phyloP scores from a whole-genome alignment of 2,888 invertebrate genomes.

The Atherix ibis region DNA sequence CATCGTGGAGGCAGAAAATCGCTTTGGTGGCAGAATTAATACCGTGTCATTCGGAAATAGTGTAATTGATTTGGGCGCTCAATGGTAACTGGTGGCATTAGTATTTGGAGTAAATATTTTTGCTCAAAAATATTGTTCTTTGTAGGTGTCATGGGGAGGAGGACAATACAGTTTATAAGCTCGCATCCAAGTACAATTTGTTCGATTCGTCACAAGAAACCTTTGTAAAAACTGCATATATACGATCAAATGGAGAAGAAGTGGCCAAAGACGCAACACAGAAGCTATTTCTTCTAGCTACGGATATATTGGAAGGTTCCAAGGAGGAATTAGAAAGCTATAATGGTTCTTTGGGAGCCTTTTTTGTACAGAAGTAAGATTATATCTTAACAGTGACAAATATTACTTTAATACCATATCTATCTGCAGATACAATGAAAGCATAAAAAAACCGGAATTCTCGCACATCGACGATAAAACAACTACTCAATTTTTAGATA shows the following conservation, averaged over 20 bases:
- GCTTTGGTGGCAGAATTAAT: constrained; percentile 47
- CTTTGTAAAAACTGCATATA: constrained; percentile 22
- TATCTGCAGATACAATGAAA: constrained; percentile 13
- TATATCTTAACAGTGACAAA: no score
- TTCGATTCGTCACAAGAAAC: constrained; percentile 20
- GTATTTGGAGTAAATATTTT: no score
- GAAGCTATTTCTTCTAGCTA: constrained; percentile 25
- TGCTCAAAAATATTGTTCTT: constrained; percentile 11
- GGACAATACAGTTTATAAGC: constrained; percentile 41
- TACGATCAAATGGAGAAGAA: constrained; percentile 28
- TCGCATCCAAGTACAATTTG: constrained; percentile 28
- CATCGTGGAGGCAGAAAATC: constrained; percentile 44
- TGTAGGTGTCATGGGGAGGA: constrained; percentile 50
- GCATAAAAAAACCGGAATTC: constrained; percentile 18
- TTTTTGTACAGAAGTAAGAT: constrained; percentile 22
- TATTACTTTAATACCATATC: background rate
- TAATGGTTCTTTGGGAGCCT: constrained; percentile 24
- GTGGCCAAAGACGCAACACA: constrained; percentile 23
- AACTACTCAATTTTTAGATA: constrained; percentile 39
- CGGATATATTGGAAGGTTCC: constrained; percentile 25
- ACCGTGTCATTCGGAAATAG: constrained; percentile 38
- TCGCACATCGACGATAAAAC: constrained; percentile 27
- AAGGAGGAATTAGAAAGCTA: constrained; percentile 21
- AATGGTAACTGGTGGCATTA: constrained; percentile 52
- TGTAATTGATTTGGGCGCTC: constrained; percentile 56